phyloP scores from a whole-genome alignment of 2,797 vertebrate genomes.

The Sebastes umbrosus region DNA sequence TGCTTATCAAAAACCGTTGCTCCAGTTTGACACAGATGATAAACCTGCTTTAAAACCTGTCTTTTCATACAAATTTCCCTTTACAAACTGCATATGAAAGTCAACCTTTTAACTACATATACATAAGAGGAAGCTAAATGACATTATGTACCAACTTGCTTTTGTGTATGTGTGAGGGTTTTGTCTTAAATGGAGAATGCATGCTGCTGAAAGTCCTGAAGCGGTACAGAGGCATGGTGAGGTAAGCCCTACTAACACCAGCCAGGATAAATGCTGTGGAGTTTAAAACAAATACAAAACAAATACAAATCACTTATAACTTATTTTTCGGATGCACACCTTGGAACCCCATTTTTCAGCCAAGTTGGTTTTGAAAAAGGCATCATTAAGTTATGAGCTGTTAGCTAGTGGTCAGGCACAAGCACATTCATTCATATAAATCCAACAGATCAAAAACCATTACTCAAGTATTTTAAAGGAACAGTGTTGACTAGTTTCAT shows the following conservation, averaged over 20 bases:
- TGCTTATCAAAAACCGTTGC: conserved; percentile 22
- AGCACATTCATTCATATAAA: conserved; percentile 45
- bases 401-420: conserved; percentile 34
- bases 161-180: neutral
- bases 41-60: conserved; percentile 29
- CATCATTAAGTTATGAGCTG: conserved; percentile 36
- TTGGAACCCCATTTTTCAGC: neutral
- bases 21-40: conserved; percentile 25
- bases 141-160: conserved; percentile 23
- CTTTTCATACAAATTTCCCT: conserved; percentile 55
- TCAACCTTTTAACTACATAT: conserved; percentile 31
- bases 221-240: neutral
- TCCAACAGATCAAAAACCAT: conserved; percentile 19
- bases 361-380: conserved; percentile 52
- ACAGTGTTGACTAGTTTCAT: neutral
- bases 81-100: conserved; percentile 54
- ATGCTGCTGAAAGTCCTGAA: conserved; percentile 38
- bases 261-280: neutral
- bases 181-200: neutral
- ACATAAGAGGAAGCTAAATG: conserved; percentile 34
- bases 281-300: neutral
- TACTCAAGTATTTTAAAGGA: neutral
- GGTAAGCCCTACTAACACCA: conserved; percentile 3
- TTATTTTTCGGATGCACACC: neutral
- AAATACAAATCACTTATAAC: neutral